Conservation (phyloP, 1,140 invertebrate species). For the Diorhabda elongata region DNA sequence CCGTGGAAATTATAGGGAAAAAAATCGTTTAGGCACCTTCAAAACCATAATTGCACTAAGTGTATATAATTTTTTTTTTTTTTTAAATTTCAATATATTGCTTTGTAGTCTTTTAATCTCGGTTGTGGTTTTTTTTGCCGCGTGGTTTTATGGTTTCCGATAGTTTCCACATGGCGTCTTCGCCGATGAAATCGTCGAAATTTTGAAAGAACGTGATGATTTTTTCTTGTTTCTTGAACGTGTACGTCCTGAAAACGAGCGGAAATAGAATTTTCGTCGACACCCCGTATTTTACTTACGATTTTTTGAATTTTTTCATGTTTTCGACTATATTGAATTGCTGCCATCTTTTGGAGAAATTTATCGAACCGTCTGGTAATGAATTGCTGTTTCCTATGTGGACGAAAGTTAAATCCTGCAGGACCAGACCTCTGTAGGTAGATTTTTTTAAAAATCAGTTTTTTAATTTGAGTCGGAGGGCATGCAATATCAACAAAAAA, state of each 20-base stretch:
- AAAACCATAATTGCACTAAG: too few relatives aligned
- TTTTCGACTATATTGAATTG: slow-evolving; percentile 97
- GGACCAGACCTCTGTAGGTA: slow-evolving; percentile 83
- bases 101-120: slow-evolving; percentile 19
- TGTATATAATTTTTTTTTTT: neutral
- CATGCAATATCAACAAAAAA: neutral
- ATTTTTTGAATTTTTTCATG: slow-evolving; percentile 94
- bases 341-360: slow-evolving; percentile 97
- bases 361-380: slow-evolving; percentile 82
- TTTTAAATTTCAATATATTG: slow-evolving; percentile 33
- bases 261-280: slow-evolving; percentile 22
- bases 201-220: slow-evolving; percentile 95
- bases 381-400: slow-evolving; percentile 94
- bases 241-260: slow-evolving; percentile 63
- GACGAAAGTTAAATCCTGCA: slow-evolving; percentile 98
- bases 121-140: slow-evolving; percentile 53
- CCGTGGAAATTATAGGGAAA: too few relatives aligned
- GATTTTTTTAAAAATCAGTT: slow-evolving; percentile 17
- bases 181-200: slow-evolving; percentile 91
- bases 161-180: slow-evolving; percentile 97
- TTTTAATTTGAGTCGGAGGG: neutral
- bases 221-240: slow-evolving; percentile 86
- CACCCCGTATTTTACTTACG: slow-evolving; percentile 56
- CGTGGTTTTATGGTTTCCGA: slow-evolving; percentile 94
- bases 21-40: too few relatives aligned